These are phyloP conservation scores for Alectura lathami DNA, from an alignment of 2,113 vertebrate genomes.

Conservation along the genomic window DNA sequence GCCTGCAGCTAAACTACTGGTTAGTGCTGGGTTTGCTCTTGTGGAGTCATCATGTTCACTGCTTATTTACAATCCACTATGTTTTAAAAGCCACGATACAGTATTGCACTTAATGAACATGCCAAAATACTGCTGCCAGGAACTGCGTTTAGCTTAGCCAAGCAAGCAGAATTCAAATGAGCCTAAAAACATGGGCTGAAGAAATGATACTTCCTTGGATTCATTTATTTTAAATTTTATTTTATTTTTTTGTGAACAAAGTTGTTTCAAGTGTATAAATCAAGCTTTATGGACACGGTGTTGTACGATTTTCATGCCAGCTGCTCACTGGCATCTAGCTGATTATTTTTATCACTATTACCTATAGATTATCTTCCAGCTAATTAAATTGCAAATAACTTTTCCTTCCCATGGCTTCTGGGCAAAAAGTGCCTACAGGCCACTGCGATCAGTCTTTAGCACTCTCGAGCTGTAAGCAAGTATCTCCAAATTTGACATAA, in stretches of 20 bases:
- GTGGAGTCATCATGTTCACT: background rate
- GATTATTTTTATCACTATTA: conserved; percentile 26
- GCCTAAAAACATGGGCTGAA: background rate
- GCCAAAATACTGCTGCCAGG: conserved; percentile 1
- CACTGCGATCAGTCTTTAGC: conserved; percentile 45
- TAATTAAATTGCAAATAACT: conserved; percentile 49
- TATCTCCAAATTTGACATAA: conserved; percentile 39
- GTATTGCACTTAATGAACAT: conserved; percentile 45
- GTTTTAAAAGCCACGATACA: conserved; percentile 42
- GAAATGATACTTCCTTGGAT: background rate
- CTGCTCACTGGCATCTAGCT: background rate
- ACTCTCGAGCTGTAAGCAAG: conserved; percentile 4
- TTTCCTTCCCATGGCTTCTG: conserved; percentile 29
- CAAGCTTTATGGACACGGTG: background rate
- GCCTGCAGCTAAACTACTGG: conserved; percentile 27
- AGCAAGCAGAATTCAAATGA: background rate
- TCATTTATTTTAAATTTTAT: too few relatives aligned
- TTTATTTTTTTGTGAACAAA: conserved; percentile 12
- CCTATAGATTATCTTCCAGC: background rate
- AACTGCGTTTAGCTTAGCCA: conserved; percentile 23
- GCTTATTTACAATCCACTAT: conserved; percentile 40
- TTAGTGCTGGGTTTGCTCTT: conserved; percentile 43
- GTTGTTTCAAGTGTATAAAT: background rate
- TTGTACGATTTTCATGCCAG: background rate
- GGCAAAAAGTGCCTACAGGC: conserved; percentile 29